Conservation (phyloP, 2,113 vertebrate genomes). For the Melanerpes formicivorus region DNA sequence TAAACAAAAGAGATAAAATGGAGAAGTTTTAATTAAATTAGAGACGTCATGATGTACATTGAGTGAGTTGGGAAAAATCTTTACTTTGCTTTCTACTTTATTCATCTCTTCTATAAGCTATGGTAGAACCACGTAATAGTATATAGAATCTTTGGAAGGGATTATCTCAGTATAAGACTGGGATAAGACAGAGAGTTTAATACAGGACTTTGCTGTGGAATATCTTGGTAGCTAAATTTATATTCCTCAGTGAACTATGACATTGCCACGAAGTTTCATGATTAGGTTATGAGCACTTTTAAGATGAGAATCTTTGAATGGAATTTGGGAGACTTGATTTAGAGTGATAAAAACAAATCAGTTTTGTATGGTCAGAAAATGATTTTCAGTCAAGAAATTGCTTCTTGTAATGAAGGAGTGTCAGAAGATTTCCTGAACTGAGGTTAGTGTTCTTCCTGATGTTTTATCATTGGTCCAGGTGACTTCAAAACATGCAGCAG, state of each 20-base stretch:
- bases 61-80: background rate
- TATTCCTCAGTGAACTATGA: background rate
- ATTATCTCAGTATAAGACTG: background rate
- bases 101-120: background rate
- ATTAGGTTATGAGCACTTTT: background rate
- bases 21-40: background rate
- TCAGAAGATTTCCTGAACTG: background rate
- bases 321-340: background rate
- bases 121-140: background rate
- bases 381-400: background rate
- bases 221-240: background rate
- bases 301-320: background rate
- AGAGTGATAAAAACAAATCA: background rate
- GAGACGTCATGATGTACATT: background rate
- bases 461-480: background rate
- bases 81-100: background rate
- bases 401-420: background rate
- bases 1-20: background rate
- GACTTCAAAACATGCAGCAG: background rate
- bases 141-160: background rate
- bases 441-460: background rate
- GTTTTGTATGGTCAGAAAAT: background rate
- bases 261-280: background rate
- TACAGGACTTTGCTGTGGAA: background rate
- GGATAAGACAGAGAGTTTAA: background rate